Evolutionary conservation across 2,797 vertebrate genomes (phyloP).

Genomic region (Coranthus polyacanthus): DNA sequence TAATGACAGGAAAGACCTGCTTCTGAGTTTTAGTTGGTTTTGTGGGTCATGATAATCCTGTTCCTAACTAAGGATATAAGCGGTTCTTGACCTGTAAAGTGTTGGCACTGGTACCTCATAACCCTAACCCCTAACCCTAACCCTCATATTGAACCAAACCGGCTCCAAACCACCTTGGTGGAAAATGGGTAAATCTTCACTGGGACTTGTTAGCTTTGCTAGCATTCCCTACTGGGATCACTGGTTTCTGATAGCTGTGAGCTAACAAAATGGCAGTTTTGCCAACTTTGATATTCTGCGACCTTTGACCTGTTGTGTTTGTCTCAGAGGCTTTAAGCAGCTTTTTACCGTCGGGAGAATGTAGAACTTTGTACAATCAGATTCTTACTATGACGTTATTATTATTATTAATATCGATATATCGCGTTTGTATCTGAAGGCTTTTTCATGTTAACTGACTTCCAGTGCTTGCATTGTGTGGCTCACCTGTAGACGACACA

Average conservation of each 20-base stretch:
- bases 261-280: constrained; percentile 35
- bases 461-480: constrained; percentile 44
- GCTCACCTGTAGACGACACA: constrained; percentile 21
- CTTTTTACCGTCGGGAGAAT: constrained; percentile 70
- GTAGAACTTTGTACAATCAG: constrained; percentile 77
- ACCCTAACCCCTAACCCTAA: no score
- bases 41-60: no score
- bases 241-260: constrained; percentile 25
- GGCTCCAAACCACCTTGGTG: no score
- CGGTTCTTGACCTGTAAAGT: no score
- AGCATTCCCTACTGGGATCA: constrained; percentile 42
- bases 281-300: constrained; percentile 61
- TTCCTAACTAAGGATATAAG: no score
- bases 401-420: constrained; percentile 43
- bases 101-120: no score
- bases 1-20: no score
- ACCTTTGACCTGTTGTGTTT: constrained; percentile 53
- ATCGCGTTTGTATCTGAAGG: constrained; percentile 62
- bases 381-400: constrained; percentile 51
- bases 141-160: no score
- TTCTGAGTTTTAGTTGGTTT: no score
- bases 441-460: constrained; percentile 61
- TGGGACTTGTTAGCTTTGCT: constrained; percentile 40
- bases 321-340: constrained; percentile 61
- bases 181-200: neutral